Base-by-base conservation (phyloP, 2,797 vertebrate genomes). In the Cebuella pygmaea region DNA sequence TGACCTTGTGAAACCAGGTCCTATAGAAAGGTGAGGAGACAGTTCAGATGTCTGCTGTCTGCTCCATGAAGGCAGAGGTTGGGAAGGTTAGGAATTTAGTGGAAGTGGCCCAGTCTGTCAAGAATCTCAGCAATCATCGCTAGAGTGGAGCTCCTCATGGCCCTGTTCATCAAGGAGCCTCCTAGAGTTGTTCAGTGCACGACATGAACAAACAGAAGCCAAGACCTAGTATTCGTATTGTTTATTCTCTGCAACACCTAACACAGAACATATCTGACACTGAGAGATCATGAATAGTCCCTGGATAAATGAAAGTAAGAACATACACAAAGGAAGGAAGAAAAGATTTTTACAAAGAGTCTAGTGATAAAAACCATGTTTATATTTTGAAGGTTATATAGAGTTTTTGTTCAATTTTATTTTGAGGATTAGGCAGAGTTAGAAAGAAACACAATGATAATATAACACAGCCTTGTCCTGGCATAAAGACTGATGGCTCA, bases 281-380 rank as follows among this genome's bases (percentile, higher is more conserved):
- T 8, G 30, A 12, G 2, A 26, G 15, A 39, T 59, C 90, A 97
- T 90, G 39, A 92, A 44, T 50, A 6, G 11, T 98, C 64, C 39
- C 44, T 86, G 17, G 61, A 67, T n/a, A 97, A 26, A 4, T 64
- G 57, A 84, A 92, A 90, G 50, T 57, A 88, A 84, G 76, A 85
- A 78, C 11, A 46, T 39, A 39, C 11, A 50, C 8, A 15, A 41
- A 94, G 17, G 36, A 88, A 82, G 46, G 26, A 90, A 79, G 24
- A 22, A 72, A 79, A 61, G 1, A 50, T 24, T 84, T 87, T 93
- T 83, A 80, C 11, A n/a, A 44, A 57, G n/a, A 86, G 61, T 50
- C 70, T 87, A 70, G 19, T 61, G n/a, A 90, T 79, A 30, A 96
- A 85, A 94, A 48, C 26, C 13, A 46, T 27, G 24, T 41, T 94